These are phyloP conservation scores for Lytechinus pictus DNA, from an alignment of 35 echinoderm and acorn worm genomes.

Conservation along the genomic window DNA sequence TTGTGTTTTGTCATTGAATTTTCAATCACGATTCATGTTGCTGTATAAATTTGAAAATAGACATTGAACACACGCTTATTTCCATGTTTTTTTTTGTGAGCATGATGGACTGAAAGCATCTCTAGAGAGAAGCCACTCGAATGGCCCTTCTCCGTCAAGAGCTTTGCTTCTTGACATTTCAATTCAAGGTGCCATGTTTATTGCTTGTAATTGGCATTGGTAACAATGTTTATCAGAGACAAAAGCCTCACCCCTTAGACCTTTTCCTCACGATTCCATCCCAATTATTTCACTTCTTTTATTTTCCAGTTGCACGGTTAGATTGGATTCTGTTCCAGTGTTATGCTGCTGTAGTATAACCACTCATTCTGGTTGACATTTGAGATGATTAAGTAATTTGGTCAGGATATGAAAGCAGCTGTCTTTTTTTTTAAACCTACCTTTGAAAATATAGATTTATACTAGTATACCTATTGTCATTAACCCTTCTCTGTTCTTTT, in stretches of 20 bases:
- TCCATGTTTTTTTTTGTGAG: no score
- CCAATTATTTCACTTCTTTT: neutral
- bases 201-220: neutral
- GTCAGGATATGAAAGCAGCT: neutral
- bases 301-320: neutral
- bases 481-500: no score
- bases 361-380: neutral
- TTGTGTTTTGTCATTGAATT: no score
- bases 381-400: neutral
- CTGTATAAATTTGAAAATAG: no score
- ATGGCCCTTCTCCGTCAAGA: neutral
- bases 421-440: neutral
- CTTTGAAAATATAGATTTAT: no score
- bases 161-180: neutral
- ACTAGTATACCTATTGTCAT: no score
- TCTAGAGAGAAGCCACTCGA: neutral
- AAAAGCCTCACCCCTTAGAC: neutral
- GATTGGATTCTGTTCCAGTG: neutral
- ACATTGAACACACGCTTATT: no score
- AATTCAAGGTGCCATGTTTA: neutral
- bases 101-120: no score
- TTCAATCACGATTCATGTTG: no score
- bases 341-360: neutral
- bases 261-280: neutral
- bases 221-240: neutral